A percentile compares a stretch with the other conserved stretches of the same genome.
phyloP scores from a whole-genome alignment of 1,140 invertebrate genomes.

The Chelonus insularis region DNA sequence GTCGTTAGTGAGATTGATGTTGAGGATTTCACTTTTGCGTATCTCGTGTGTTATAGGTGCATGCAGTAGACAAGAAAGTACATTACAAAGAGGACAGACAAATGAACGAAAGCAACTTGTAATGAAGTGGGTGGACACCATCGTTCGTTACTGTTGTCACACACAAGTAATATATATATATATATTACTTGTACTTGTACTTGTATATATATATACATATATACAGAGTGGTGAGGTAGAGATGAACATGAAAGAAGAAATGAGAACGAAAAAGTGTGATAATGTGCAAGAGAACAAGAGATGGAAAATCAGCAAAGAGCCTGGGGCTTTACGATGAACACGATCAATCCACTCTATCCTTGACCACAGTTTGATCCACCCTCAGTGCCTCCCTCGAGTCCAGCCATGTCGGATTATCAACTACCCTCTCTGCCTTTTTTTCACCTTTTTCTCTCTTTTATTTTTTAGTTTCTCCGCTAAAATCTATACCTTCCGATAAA shows the following conservation, averaged over 20 bases:
- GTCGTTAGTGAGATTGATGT: slow-evolving; percentile 38
- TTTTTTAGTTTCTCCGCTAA: too few species aligned
- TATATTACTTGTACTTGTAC: too few species aligned
- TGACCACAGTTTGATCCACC: slow-evolving; percentile 31
- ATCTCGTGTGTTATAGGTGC: background rate
- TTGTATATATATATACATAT: too few species aligned
- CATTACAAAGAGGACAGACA: background rate
- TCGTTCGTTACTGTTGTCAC: slow-evolving; percentile 8
- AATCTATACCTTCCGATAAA: too few species aligned
- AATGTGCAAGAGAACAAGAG: background rate
- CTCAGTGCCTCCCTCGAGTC: slow-evolving; percentile 21
- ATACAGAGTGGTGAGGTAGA: too few species aligned
- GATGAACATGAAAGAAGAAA: background rate
- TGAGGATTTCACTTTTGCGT: slow-evolving; percentile 32
- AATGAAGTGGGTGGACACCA: slow-evolving; percentile 33
- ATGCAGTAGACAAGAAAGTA: background rate
- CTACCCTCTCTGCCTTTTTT: slow-evolving; percentile 3
- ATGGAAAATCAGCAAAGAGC: background rate
- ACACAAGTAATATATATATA: slow-evolving; percentile 17
- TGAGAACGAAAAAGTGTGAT: background rate
- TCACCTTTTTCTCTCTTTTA: background rate
- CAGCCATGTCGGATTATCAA: slow-evolving; percentile 24
- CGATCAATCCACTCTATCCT: slow-evolving; percentile 33
- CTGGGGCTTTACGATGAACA: slow-evolving; percentile 22
- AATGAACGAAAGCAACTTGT: slow-evolving; percentile 23